Evolutionary conservation across 2,888 invertebrate species (phyloP), one percentile per base, ranked within the genome.

Genomic region (Pristionchus japonicus): DNA sequence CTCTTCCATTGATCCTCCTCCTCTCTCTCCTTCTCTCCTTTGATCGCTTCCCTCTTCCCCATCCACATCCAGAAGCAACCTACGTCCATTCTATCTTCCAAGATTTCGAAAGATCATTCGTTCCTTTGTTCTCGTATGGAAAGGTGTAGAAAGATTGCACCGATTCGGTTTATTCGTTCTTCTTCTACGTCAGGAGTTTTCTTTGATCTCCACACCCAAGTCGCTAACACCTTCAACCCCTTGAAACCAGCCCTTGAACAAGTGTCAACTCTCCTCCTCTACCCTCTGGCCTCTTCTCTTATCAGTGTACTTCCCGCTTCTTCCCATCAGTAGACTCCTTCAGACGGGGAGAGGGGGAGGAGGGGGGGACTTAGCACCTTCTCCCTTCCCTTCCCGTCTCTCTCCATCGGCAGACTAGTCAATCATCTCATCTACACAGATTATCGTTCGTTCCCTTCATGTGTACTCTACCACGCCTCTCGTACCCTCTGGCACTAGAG

Each of bases 381-480:
- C 43, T 37, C 82, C n/a, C n/a, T n/a, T n/a, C n/a, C n/a, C n/a
- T n/a, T n/a, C n/a, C n/a, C n/a, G n/a, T 83, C 34, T n/a, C 52
- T 11, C 31, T 11, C 82, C 17, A 20, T 43, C 47, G 82, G 52
- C 82, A 52, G 34, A 49, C 82, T 52, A 49, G 52, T 83, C 82
- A 83, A 83, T 83, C 82, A 52, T 83, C 77, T 47, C 43, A n/a
- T 77, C 77, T 83, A 49, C 82, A 52, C 82, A 83, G 82, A 83
- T 83, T 52, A 83, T 83, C 82, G 43, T 17, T n/a, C n/a, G n/a
- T n/a, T n/a, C n/a, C 80, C 80, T 27, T 2, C 31, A 20, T 80
- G 80, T 80, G 80, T 80, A 49, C 80, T 27, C 80, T 80, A 80
- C 80, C 80, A 80, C 80, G 43, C 80, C 80, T 80, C 49, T 49